These are phyloP conservation scores for Frieseomelitta varia DNA, from an alignment of 1,140 invertebrate species.

Conservation along the genomic window DNA sequence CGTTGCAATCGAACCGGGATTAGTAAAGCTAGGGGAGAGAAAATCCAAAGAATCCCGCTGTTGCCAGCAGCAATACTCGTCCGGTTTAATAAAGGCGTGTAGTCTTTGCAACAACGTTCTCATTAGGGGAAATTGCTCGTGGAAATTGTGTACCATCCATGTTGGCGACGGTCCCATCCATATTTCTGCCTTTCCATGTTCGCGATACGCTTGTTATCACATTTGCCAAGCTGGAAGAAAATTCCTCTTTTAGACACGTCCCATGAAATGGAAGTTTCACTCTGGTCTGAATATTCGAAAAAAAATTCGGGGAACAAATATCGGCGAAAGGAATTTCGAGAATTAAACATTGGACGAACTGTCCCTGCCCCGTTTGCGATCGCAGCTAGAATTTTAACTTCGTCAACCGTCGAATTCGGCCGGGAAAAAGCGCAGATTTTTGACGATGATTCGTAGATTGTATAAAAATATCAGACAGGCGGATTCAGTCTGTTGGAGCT, in stretches of 20 bases:
- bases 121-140: background rate
- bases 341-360: no score
- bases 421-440: background rate
- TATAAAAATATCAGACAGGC: background rate
- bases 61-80: no score
- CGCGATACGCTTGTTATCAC: background rate
- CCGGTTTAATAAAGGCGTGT: background rate
- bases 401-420: background rate
- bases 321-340: no score
- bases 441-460: background rate
- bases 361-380: no score
- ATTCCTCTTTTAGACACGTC: no score
- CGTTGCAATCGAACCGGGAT: slow-evolving; percentile 2
- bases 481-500: no score
- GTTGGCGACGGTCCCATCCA: no score
- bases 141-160: background rate
- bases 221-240: background rate
- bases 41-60: background rate
- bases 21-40: background rate
- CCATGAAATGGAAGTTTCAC: no score
- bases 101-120: background rate
- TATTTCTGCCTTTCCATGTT: background rate
- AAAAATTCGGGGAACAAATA: no score
- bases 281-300: no score
- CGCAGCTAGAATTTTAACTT: background rate